phyloP scores from a whole-genome alignment of 2,888 invertebrate species.

The Pterostichus madidus region DNA sequence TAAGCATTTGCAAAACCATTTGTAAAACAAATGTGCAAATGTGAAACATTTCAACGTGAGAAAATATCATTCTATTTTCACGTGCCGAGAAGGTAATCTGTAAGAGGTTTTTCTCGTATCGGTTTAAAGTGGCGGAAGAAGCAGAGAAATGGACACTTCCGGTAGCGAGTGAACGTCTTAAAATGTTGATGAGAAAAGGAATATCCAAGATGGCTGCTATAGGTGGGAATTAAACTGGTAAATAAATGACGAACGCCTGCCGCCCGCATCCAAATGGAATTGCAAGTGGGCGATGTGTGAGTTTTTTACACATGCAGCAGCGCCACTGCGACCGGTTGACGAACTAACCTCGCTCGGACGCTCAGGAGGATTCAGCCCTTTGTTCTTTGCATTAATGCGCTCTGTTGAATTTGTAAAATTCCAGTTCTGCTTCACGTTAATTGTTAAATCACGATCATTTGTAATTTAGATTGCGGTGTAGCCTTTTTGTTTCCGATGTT shows the following conservation, averaged over 20 bases:
- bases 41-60: slow-evolving; percentile 7
- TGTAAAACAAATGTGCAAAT: neutral
- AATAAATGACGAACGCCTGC: slow-evolving; percentile 72
- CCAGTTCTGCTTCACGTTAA: slow-evolving; percentile 45
- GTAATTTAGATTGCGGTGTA: slow-evolving; percentile 56
- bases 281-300: slow-evolving; percentile 52
- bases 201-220: slow-evolving; percentile 72
- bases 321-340: slow-evolving; percentile 27
- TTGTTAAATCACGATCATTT: slow-evolving; percentile 63
- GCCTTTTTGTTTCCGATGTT: slow-evolving; percentile 52
- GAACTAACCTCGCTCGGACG: slow-evolving; percentile 27
- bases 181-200: slow-evolving; percentile 73
- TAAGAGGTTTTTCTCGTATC: slow-evolving; percentile 45
- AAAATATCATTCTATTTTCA: slow-evolving; percentile 23
- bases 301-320: slow-evolving; percentile 56
- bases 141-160: slow-evolving; percentile 43
- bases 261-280: slow-evolving; percentile 51
- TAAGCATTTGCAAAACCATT: too few relatives aligned
- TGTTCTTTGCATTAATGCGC: slow-evolving; percentile 59
- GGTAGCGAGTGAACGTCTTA: slow-evolving; percentile 68
- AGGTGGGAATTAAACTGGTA: slow-evolving; percentile 73
- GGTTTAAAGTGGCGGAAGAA: slow-evolving; percentile 9
- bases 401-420: slow-evolving; percentile 56
- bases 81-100: slow-evolving; percentile 31
- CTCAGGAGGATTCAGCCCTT: slow-evolving; percentile 42